Conservation (phyloP, 2,888 invertebrate genomes). For the Dynastes grantii region DNA sequence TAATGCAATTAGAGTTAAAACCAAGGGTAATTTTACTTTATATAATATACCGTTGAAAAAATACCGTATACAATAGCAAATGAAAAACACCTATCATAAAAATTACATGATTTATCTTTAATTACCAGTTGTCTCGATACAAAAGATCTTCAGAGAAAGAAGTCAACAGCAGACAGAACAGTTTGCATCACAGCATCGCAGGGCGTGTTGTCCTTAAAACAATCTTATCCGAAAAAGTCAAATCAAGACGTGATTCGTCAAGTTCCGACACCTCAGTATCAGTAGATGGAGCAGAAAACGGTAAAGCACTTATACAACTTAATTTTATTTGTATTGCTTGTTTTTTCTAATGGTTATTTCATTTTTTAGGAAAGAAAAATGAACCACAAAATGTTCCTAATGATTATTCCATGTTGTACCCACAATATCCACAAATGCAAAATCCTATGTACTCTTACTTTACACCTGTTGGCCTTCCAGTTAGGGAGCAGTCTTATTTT, state of each 20-base stretch:
- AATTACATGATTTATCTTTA: background rate
- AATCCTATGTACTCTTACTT: conserved; percentile 48
- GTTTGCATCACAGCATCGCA: conserved; percentile 73
- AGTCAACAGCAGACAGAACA: conserved; percentile 72
- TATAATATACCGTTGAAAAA: too few relatives aligned
- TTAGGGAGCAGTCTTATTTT: conserved; percentile 60
- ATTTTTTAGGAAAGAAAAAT: conserved; percentile 1
- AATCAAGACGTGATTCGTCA: conserved; percentile 56
- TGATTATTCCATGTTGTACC: conserved; percentile 25
- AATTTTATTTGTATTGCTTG: too few relatives aligned
- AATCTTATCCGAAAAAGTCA: conserved; percentile 61
- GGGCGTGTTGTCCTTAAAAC: conserved; percentile 70
- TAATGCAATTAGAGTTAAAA: too few relatives aligned
- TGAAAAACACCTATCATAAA: too few relatives aligned
- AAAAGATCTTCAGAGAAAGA: conserved; percentile 72
- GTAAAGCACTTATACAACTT: background rate
- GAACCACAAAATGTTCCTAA: background rate
- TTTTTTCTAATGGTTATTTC: background rate
- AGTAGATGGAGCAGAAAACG: conserved; percentile 43
- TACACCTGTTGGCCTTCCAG: conserved; percentile 41
- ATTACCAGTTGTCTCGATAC: conserved; percentile 61
- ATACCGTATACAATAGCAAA: too few relatives aligned
- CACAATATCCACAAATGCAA: conserved; percentile 32
- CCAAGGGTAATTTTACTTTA: too few relatives aligned
- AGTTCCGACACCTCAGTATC: conserved; percentile 62